Evolutionary conservation across 2,888 invertebrate species (phyloP).

Genomic region (Caenorhabditis sp.): DNA sequence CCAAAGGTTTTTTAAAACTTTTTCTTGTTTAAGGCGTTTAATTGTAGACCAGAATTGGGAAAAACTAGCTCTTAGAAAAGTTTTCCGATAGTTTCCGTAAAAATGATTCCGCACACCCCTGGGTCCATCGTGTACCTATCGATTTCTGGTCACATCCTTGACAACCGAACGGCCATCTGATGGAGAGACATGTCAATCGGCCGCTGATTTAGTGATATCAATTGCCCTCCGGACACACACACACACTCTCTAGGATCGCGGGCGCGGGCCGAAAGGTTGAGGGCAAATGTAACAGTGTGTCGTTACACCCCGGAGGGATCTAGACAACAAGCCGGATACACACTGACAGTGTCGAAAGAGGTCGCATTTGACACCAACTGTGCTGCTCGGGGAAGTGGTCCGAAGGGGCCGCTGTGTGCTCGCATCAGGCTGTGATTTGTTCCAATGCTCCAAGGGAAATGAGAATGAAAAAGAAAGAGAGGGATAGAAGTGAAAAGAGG

Average conservation of each 20-base stretch:
- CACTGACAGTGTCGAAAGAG: constrained; percentile 45
- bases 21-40: no score
- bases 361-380: constrained; percentile 49
- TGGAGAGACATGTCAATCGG: constrained; percentile 25
- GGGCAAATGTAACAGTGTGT: constrained; percentile 51
- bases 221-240: constrained; percentile 22
- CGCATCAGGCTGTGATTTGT: constrained; percentile 27
- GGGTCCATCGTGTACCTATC: no score
- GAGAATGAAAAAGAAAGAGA: constrained; percentile 1
- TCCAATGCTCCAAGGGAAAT: constrained; percentile 30
- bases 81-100: no score
- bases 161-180: no score
- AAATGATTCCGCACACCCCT: no score
- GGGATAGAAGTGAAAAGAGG: constrained; percentile 3
- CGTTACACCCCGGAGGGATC: constrained; percentile 33
- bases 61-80: no score
- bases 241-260: constrained; percentile 15
- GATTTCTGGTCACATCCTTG: no score
- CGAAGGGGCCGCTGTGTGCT: constrained; percentile 10
- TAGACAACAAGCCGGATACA: constrained; percentile 41
- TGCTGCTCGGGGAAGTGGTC: constrained; percentile 3
- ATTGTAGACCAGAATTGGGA: no score
- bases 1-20: no score
- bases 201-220: constrained; percentile 46
- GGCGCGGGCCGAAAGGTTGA: constrained; percentile 19